Evolutionary conservation across 2,113 vertebrate genomes (phyloP).

Genomic region (Tachysurus fulvidraco): DNA sequence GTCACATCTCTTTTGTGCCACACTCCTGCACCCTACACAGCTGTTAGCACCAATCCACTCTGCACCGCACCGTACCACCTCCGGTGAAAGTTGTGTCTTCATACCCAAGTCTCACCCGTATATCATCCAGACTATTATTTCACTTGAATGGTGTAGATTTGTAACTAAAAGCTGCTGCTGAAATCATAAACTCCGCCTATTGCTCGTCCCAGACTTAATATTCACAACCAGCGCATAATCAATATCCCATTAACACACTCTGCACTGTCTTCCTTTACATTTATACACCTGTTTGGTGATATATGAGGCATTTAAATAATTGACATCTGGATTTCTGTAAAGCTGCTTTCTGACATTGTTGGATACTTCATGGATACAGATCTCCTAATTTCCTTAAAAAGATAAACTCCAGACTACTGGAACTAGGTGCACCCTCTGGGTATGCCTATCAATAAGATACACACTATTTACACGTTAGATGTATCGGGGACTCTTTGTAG

Average conservation of each 20-base stretch:
- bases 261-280: background rate
- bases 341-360: too few species aligned
- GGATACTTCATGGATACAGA: too few species aligned
- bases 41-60: background rate
- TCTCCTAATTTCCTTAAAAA: too few species aligned
- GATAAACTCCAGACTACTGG: too few species aligned
- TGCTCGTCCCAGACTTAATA: background rate
- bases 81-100: background rate
- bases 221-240: background rate
- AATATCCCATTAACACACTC: background rate
- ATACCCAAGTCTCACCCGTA: background rate
- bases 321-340: too few species aligned
- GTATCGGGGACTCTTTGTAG: background rate
- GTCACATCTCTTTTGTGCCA: background rate
- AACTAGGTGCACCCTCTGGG: too few species aligned
- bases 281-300: too few species aligned
- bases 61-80: background rate
- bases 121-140: background rate
- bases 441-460: too few species aligned
- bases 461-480: background rate
- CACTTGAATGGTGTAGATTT: background rate
- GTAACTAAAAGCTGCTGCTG: background rate
- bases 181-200: background rate
- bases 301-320: too few species aligned
- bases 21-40: slow-evolving; percentile 9